Evolutionary conservation across 1,140 invertebrate species (phyloP).

Genomic region (Lerema accius): DNA sequence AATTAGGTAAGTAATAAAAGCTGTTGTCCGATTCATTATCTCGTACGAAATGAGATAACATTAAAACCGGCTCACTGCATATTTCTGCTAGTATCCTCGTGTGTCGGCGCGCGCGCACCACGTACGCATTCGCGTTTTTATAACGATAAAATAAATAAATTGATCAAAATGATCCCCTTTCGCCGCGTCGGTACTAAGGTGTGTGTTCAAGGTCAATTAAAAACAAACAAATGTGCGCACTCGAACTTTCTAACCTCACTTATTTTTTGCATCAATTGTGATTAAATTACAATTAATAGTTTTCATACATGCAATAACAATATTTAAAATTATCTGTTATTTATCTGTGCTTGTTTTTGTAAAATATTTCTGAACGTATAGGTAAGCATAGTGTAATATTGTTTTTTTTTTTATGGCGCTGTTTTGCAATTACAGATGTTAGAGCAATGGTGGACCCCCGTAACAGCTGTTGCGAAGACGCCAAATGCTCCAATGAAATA

Average conservation of each 20-base stretch:
- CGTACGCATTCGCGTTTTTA: conserved; percentile 40
- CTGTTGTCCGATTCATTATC: conserved; percentile 55
- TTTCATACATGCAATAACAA: no score
- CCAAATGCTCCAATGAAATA: conserved; percentile 52
- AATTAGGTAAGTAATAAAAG: conserved; percentile 30
- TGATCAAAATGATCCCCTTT: conserved; percentile 64
- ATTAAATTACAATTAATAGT: not conserved
- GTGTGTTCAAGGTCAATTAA: conserved; percentile 40
- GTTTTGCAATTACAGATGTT: conserved; percentile 69
- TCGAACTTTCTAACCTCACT: not conserved
- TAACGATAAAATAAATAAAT: conserved; percentile 53
- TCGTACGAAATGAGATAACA: conserved; percentile 62
- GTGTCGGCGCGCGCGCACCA: conserved; percentile 47
- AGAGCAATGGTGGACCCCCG: conserved; percentile 75
- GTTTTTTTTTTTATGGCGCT: not conserved
- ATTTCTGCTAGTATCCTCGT: conserved; percentile 49
- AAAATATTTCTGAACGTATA: not conserved
- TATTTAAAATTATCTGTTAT: not conserved
- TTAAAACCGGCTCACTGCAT: conserved; percentile 40
- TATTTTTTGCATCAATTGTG: not conserved
- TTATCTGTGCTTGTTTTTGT: not conserved
- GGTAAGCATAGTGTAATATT: no score
- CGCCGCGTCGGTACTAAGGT: conserved; percentile 75
- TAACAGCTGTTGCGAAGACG: conserved; percentile 50
- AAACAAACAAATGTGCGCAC: conserved; percentile 9